Evolutionary conservation across 2,113 vertebrate genomes (phyloP).

Genomic region (Meriones unguiculatus): DNA sequence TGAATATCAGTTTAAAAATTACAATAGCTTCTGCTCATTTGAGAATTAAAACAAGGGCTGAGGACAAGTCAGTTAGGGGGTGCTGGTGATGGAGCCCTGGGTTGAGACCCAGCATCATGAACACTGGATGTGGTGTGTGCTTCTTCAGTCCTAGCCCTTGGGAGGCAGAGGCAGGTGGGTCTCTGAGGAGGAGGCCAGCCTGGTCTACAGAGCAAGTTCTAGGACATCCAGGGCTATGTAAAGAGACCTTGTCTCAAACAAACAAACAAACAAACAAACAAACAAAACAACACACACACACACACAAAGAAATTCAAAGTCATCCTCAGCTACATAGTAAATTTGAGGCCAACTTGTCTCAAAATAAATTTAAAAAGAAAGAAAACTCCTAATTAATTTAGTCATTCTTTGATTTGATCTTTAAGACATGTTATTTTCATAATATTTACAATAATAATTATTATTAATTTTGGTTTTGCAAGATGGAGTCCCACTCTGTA

Average conservation of each 20-base stretch:
- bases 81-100: neutral
- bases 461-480: neutral
- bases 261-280: neutral
- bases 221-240: neutral
- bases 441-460: neutral
- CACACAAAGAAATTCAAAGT: neutral
- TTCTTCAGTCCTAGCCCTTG: neutral
- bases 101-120: neutral
- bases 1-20: neutral
- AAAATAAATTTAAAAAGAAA: neutral
- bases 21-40: neutral
- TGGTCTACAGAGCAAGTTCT: neutral
- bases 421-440: slow-evolving; percentile 4
- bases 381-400: neutral
- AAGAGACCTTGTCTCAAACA: too few relatives aligned
- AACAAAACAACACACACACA: too few relatives aligned
- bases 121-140: neutral
- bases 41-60: slow-evolving; percentile 4
- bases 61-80: neutral
- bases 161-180: neutral
- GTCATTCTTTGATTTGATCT: slow-evolving; percentile 8
- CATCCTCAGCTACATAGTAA: neutral
- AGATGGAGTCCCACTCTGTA: neutral
- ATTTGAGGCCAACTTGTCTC: neutral
- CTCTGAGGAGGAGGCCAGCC: neutral